Conservation (phyloP, 2,797 vertebrate genomes). For the Myioborus melanocephalus region DNA sequence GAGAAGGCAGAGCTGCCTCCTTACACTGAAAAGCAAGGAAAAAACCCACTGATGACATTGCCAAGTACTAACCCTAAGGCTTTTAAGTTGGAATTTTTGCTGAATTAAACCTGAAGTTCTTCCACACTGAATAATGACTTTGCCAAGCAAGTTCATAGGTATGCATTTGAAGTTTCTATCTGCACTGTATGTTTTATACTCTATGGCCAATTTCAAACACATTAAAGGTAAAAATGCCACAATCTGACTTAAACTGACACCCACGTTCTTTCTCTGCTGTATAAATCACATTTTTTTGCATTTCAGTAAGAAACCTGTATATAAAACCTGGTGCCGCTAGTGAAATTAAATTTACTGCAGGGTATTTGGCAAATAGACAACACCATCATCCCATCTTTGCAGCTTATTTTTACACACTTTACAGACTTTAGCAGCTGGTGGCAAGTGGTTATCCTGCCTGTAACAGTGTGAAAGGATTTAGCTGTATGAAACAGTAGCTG, state of each 20-base stretch:
- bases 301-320: background rate
- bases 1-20: background rate
- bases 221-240: background rate
- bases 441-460: background rate
- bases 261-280: background rate
- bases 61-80: background rate
- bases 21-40: background rate
- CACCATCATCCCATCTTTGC: background rate
- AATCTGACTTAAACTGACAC: background rate
- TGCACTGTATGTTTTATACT: background rate
- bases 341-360: background rate
- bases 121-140: background rate
- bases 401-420: background rate
- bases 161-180: background rate
- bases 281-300: background rate
- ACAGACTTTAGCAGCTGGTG: background rate
- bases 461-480: background rate
- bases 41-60: accelerated
- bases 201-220: background rate
- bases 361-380: background rate
- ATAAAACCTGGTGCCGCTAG: background rate
- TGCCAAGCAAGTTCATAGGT: background rate
- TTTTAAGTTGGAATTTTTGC: background rate
- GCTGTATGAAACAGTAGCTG: background rate
- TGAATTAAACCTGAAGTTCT: background rate